These are phyloP conservation scores for Phocides pigmalion DNA, from an alignment of 1,140 invertebrate genomes.

Conservation along the genomic window DNA sequence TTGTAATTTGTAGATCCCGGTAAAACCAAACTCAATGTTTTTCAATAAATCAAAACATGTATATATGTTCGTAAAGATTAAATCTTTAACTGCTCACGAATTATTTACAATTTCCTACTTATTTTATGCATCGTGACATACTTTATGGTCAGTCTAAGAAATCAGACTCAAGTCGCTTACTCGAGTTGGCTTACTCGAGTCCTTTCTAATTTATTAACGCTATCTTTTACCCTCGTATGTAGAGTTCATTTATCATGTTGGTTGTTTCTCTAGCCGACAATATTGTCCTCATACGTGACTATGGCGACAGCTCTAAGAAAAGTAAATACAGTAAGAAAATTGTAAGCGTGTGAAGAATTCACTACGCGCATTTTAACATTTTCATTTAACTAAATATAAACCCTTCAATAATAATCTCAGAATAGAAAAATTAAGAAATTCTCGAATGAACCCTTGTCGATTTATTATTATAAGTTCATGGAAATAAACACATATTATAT, in stretches of 20 bases:
- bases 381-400: too few relatives aligned
- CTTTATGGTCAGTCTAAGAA: not conserved
- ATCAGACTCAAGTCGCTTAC: not conserved
- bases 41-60: too few relatives aligned
- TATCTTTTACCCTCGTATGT: not conserved
- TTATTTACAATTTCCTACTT: not conserved
- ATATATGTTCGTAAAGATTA: too few relatives aligned
- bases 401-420: too few relatives aligned
- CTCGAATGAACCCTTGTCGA: too few relatives aligned
- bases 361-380: not conserved
- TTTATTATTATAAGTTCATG: too few relatives aligned
- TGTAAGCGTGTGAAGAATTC: not conserved
- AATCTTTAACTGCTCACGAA: too few relatives aligned
- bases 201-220: not conserved
- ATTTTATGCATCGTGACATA: not conserved
- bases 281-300: constrained; percentile 5
- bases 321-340: not conserved
- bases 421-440: too few relatives aligned
- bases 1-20: too few relatives aligned
- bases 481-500: too few relatives aligned
- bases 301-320: constrained; percentile 6
- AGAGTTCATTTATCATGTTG: constrained; percentile 7
- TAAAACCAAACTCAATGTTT: too few relatives aligned
- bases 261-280: constrained; percentile 3
- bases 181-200: not conserved